Evolutionary conservation across 2,113 vertebrate genomes (phyloP).

Genomic region (Platysteira castanea): DNA sequence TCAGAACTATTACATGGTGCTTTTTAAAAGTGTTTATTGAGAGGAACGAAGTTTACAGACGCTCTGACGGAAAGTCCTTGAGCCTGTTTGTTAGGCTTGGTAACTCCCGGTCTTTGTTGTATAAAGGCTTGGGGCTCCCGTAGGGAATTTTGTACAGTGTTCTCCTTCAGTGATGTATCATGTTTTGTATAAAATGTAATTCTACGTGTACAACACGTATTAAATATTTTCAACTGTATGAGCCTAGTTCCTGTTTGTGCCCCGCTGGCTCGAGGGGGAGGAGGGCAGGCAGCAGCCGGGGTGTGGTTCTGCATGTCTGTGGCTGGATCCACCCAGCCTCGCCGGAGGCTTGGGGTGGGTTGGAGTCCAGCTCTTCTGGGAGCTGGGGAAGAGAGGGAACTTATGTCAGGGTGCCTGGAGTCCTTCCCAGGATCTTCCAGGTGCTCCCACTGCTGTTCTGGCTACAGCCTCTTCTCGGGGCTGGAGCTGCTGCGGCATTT

Average conservation of each 20-base stretch:
- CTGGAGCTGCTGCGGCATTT: neutral
- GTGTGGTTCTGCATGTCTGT: conserved; percentile 30
- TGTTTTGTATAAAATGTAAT: conserved; percentile 80
- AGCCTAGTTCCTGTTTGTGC: conserved; percentile 16
- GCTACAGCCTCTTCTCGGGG: neutral
- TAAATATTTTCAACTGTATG: conserved; percentile 78
- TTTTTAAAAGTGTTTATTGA: conserved; percentile 72
- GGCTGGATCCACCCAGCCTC: conserved; percentile 27
- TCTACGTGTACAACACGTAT: conserved; percentile 81
- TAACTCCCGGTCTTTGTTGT: conserved; percentile 78
- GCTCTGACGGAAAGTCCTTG: conserved; percentile 47
- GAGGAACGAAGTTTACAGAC: conserved; percentile 71
- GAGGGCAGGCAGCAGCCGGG: conserved; percentile 14
- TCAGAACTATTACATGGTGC: conserved; percentile 65
- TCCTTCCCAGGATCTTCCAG: neutral
- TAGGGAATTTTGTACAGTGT: conserved; percentile 78
- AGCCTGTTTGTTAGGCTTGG: conserved; percentile 50
- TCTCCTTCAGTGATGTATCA: conserved; percentile 68
- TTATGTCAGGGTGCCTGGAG: neutral
- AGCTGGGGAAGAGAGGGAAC: neutral
- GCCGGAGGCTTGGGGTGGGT: neutral
- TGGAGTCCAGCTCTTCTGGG: neutral
- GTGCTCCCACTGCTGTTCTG: neutral
- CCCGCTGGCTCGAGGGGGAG: neutral
- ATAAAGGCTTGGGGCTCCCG: conserved; percentile 76